Percentiles rank a stretch among this genome's conserved stretches.
Conservation (phyloP, 2,797 vertebrate genomes). For the Pyrocephalus nanus region DNA sequence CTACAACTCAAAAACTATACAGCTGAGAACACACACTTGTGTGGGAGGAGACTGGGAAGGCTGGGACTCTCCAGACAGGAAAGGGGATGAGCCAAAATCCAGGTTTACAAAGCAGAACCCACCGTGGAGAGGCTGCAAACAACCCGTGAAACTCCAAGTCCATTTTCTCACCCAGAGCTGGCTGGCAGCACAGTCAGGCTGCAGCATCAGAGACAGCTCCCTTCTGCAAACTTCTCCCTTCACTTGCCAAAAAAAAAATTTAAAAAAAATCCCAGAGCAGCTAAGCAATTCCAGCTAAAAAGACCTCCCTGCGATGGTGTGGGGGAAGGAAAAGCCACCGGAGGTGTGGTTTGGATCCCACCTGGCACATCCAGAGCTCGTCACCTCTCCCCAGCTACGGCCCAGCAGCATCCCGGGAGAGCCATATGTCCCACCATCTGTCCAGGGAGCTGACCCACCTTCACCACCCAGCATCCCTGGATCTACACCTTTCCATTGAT, state of each 20-base stretch:
- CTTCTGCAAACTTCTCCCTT: background rate
- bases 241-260: background rate
- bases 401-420: background rate
- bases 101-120: background rate
- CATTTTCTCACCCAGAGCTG: background rate
- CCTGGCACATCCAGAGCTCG: background rate
- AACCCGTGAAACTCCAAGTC: background rate
- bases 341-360: background rate
- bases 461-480: background rate
- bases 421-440: background rate
- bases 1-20: background rate
- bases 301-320: background rate
- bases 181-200: background rate
- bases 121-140: background rate
- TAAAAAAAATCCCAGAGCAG: background rate
- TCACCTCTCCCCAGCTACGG: background rate
- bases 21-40: background rate
- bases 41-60: background rate
- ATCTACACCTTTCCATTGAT: background rate
- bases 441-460: background rate
- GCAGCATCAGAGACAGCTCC: background rate
- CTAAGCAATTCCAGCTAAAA: background rate
- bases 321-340: background rate
- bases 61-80: background rate
- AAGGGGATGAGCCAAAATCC: background rate